Evolutionary conservation across 2,113 vertebrate species (phyloP), one percentile per base, ranked within the genome.

Genomic region (Ochotona princeps): DNA sequence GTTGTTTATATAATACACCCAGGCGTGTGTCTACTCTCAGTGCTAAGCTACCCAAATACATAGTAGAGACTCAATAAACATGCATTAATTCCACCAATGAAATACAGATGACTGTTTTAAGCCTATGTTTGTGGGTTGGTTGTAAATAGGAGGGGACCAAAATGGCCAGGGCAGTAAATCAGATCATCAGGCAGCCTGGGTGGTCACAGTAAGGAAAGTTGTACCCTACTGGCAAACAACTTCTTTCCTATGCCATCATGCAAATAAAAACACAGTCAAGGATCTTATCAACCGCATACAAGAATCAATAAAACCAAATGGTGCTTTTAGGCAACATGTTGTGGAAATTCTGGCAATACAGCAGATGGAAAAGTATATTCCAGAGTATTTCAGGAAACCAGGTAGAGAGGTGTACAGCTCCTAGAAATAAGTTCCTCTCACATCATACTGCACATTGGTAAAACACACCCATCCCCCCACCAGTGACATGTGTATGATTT

Each of bases 291-390:
- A 70, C 15, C 89, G 7, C 12, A 92, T 28, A 47, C 3, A 86
- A 17, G n/a, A 95, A 86, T 79, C 44, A 86, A 75, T 80, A 75
- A 81, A 93, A 78, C 15, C 63, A 8, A 92, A 87, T 74, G 12
- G 14, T 90, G 67, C 15, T 76, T 87, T 78, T 69, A 66, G 25
- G 57, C 87, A 32, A 20, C 8, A 89, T 86, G 13, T 15, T 87
- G 10, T 83, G 4, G 44, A 89, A 89, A 78, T 26, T 13, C 47
- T 15, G 65, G 30, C 57, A 93, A 81, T 35, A 87, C 13, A 63
- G 11, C 20, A 92, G 9, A 91, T 82, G n/a, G 21, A 57, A 89
- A 83, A 70, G 1, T 35, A 69, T 44, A 92, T 74, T 44, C 21
- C 25, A 92, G 25, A 90, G 86, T 80, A n/a, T 90, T 23, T 32